These are phyloP conservation scores for Prionailurus viverrinus DNA, from an alignment of 2,113 vertebrate genomes.

Conservation along the genomic window DNA sequence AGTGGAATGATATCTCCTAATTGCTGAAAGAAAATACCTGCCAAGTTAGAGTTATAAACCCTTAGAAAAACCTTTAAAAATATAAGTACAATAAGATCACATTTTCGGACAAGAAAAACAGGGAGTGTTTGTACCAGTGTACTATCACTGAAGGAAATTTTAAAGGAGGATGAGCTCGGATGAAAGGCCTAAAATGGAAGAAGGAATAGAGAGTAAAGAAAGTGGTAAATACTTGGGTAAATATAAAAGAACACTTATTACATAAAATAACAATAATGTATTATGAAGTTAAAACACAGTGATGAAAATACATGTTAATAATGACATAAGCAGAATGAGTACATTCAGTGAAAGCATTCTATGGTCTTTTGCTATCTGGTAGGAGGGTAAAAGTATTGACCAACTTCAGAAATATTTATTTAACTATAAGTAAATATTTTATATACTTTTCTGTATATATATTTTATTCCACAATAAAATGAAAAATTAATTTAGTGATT, in stretches of 20 bases:
- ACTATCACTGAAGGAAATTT: background rate
- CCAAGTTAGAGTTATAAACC: background rate
- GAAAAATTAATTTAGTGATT: background rate
- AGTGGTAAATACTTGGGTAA: background rate
- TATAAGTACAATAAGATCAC: background rate
- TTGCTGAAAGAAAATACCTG: background rate
- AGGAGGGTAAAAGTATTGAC: background rate
- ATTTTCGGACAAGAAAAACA: conserved; percentile 1
- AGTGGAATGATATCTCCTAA: background rate
- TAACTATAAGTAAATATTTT: background rate
- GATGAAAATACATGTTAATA: background rate
- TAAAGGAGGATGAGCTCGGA: background rate
- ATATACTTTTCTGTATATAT: background rate
- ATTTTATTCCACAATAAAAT: conserved; percentile 14
- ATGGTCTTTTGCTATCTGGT: background rate
- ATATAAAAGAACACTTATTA: background rate
- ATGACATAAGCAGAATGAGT: background rate
- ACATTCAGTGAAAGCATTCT: background rate
- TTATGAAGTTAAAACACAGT: background rate
- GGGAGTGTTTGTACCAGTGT: background rate
- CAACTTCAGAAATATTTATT: conserved; percentile 29
- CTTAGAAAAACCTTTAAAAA: background rate
- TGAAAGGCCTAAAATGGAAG: conserved; percentile 1
- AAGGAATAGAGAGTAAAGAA: background rate
- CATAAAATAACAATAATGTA: background rate